Conservation (phyloP, 2,113 vertebrate species). For the Lampris megalopsis region DNA sequence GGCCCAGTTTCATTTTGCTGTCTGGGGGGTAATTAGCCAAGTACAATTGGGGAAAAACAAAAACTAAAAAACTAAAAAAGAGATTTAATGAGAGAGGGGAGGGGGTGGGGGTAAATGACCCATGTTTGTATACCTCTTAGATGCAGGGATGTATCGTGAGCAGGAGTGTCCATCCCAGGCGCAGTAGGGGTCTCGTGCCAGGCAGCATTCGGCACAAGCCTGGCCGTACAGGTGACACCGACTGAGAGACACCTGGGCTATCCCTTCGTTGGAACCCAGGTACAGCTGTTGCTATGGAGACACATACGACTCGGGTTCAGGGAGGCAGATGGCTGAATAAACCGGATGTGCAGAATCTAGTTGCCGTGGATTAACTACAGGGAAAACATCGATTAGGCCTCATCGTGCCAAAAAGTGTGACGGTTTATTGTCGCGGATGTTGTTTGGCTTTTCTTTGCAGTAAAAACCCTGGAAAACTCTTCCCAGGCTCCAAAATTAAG, state of each 20-base stretch:
- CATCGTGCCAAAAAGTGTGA: neutral
- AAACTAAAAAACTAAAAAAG: too few relatives aligned
- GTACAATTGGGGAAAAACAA: too few relatives aligned
- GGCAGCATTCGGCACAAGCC: constrained; percentile 96
- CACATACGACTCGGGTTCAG: constrained; percentile 46
- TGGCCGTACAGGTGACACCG: constrained; percentile 95
- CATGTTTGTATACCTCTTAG: constrained; percentile 87
- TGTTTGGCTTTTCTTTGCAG: neutral
- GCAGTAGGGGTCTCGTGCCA: constrained; percentile 97
- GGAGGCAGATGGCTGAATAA: neutral
- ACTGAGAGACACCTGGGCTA: constrained; percentile 94
- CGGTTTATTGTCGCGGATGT: neutral
- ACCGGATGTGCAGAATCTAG: neutral
- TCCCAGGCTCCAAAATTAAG: neutral
- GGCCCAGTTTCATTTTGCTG: too few relatives aligned
- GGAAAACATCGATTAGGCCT: neutral
- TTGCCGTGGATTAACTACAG: neutral
- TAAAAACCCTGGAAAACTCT: neutral
- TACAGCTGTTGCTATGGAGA: constrained; percentile 93
- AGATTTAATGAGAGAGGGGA: too few relatives aligned
- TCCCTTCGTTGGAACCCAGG: constrained; percentile 89
- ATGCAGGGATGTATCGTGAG: constrained; percentile 92
- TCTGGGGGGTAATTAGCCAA: too few relatives aligned
- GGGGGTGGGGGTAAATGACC: neutral
- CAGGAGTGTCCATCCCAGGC: constrained; percentile 97